phyloP scores from a whole-genome alignment of 2,888 invertebrate species.

The Steromphala cineraria region DNA sequence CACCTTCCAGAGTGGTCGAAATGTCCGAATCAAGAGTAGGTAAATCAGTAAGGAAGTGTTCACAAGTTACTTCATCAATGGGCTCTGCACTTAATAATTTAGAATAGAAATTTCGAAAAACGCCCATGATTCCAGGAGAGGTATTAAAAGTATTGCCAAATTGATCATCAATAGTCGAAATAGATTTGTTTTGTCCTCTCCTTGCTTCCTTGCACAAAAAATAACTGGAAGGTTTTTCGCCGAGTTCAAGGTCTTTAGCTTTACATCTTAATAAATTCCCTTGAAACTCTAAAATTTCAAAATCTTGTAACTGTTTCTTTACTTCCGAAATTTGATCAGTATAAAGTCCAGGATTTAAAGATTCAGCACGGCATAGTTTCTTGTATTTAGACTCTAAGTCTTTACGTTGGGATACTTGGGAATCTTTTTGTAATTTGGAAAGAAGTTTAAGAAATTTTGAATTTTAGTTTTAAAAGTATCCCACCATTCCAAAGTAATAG shows the following conservation, averaged over 20 bases:
- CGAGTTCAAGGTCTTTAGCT: neutral
- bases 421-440: no score
- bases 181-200: constrained; percentile 10
- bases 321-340: neutral
- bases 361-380: neutral
- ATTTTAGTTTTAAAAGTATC: no score
- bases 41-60: constrained; percentile 11
- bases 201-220: constrained; percentile 21
- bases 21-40: constrained; percentile 9
- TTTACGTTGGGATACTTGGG: neutral
- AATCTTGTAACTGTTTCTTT: neutral
- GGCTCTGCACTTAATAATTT: constrained; percentile 11
- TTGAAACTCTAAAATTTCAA: neutral
- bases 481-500: no score
- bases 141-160: neutral
- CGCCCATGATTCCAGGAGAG: constrained; percentile 7
- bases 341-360: neutral
- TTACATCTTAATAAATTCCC: constrained; percentile 17
- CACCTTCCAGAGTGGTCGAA: neutral
- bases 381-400: neutral
- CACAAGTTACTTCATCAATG: neutral
- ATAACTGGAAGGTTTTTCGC: constrained; percentile 21
- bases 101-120: neutral
- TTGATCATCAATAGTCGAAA: neutral
- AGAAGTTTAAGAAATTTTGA: no score